phyloP scores from a whole-genome alignment of 2,797 vertebrate species.

The Paedocypris micromegethes region DNA sequence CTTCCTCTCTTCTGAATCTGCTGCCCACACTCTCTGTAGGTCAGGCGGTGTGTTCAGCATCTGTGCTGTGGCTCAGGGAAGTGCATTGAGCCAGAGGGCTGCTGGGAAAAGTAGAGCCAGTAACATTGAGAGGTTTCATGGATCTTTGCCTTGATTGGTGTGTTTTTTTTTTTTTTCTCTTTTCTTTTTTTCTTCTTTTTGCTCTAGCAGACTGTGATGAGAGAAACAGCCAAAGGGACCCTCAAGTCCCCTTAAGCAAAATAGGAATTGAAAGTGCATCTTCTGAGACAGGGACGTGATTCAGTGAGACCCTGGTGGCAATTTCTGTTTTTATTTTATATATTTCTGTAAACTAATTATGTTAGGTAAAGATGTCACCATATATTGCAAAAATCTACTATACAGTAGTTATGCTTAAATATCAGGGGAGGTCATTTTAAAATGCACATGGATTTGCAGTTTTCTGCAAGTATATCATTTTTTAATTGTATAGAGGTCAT shows the following conservation, averaged over 20 bases:
- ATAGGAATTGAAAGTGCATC: background rate
- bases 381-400: too few species aligned
- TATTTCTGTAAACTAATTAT: too few species aligned
- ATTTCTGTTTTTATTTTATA: too few species aligned
- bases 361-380: too few species aligned
- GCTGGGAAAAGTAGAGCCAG: conserved; percentile 22
- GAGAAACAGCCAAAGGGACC: conserved; percentile 6
- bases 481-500: too few species aligned
- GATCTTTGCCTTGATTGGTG: background rate
- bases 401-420: too few species aligned
- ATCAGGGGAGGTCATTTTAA: too few species aligned
- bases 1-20: too few species aligned
- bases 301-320: too few species aligned
- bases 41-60: conserved; percentile 12
- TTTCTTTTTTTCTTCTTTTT: conserved; percentile 12
- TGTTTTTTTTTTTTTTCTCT: conserved; percentile 14
- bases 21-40: background rate
- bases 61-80: background rate
- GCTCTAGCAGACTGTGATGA: conserved; percentile 13
- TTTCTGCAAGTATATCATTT: too few species aligned
- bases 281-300: background rate
- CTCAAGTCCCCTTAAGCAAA: conserved; percentile 10
- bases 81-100: conserved; percentile 1
- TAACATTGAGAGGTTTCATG: conserved; percentile 6
- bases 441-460: too few species aligned